Conservation (phyloP, 2,113 vertebrate genomes). For the Herpetotheres cachinnans region DNA sequence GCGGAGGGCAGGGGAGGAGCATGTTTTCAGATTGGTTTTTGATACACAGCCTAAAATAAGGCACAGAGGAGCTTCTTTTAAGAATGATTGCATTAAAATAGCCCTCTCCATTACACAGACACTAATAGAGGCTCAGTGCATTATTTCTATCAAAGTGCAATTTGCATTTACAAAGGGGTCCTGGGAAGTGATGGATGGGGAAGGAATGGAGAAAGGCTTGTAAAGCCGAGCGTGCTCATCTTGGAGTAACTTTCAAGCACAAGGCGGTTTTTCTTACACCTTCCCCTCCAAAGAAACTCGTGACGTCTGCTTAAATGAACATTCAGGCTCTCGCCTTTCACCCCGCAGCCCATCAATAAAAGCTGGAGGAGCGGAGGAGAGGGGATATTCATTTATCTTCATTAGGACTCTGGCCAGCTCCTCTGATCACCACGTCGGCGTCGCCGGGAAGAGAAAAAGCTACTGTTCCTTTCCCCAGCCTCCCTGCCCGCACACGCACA, state of each 20-base stretch:
- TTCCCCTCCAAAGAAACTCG: slow-evolving; percentile 41
- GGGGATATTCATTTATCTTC: slow-evolving; percentile 71
- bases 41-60: slow-evolving; percentile 40
- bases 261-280: slow-evolving; percentile 48
- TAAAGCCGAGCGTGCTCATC: slow-evolving; percentile 28
- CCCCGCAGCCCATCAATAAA: slow-evolving; percentile 74
- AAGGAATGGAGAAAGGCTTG: slow-evolving; percentile 52
- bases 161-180: slow-evolving; percentile 73
- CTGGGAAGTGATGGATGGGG: slow-evolving; percentile 67
- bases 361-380: slow-evolving; percentile 34
- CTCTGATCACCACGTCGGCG: slow-evolving; percentile 52
- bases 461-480: slow-evolving; percentile 7
- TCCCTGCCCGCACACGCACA: neutral
- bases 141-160: slow-evolving; percentile 68
- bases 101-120: slow-evolving; percentile 50
- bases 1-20: neutral
- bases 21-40: slow-evolving; percentile 22
- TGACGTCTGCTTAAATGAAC: slow-evolving; percentile 53
- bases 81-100: slow-evolving; percentile 70
- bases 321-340: slow-evolving; percentile 72
- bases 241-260: slow-evolving; percentile 32
- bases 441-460: slow-evolving; percentile 37
- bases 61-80: neutral
- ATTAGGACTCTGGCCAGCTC: slow-evolving; percentile 71
- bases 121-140: slow-evolving; percentile 52